A percentile compares a stretch with the other conserved stretches of the same genome.
Evolutionary conservation across 2,113 vertebrate species (phyloP).

Genomic region (Cyprinodon variegatus): DNA sequence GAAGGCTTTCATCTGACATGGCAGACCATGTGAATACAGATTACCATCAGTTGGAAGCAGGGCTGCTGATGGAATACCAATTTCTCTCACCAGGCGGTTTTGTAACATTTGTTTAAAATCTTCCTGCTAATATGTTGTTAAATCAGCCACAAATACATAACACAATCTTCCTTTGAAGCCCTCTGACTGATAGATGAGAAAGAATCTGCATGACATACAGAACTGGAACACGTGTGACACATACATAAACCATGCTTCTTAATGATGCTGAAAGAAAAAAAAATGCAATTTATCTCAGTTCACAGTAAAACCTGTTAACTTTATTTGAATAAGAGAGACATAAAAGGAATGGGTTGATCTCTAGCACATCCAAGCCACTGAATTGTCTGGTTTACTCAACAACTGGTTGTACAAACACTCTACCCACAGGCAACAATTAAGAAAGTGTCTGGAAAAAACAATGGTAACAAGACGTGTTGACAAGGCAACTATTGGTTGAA

Average conservation of each 20-base stretch:
- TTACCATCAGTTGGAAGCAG: conserved; percentile 57
- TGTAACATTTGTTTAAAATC: conserved; percentile 38
- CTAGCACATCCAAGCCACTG: not conserved
- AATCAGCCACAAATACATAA: conserved; percentile 12
- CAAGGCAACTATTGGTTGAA: too few relatives aligned
- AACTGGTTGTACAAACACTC: not conserved
- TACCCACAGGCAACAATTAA: not conserved
- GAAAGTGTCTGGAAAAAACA: not conserved
- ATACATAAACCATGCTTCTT: not conserved
- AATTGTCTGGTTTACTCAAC: too few relatives aligned
- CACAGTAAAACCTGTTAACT: not conserved
- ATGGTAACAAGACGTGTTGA: not conserved
- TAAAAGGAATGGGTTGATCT: not conserved
- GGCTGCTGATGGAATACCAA: conserved; percentile 57
- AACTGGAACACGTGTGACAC: conserved; percentile 11
- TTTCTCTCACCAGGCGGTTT: conserved; percentile 44
- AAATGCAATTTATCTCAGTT: not conserved
- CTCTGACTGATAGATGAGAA: conserved; percentile 33
- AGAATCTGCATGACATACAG: conserved; percentile 20
- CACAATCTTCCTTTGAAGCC: conserved; percentile 21
- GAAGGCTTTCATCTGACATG: conserved; percentile 71
- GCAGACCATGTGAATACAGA: conserved; percentile 70
- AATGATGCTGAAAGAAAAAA: conserved; percentile 8
- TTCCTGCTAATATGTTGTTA: conserved; percentile 34
- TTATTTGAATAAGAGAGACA: not conserved